Conservation (phyloP, 2,797 vertebrate species). For the Pangasius macronema region DNA sequence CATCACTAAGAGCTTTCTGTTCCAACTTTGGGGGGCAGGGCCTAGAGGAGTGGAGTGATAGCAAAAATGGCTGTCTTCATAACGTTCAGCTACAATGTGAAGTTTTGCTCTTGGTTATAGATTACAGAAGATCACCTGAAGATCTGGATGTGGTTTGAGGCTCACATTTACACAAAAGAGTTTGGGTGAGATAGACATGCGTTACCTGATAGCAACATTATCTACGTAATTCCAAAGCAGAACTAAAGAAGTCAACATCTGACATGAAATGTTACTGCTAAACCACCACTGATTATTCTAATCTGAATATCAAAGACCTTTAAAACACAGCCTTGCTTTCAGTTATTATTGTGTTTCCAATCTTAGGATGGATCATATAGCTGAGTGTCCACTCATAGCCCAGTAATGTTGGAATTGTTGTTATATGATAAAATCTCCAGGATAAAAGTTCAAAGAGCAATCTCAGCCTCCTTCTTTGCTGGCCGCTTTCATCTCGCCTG, state of each 20-base stretch:
- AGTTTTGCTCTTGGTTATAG: not conserved
- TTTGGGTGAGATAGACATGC: not conserved
- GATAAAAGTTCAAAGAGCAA: not conserved
- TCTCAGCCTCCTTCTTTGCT: not conserved
- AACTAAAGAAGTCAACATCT: not conserved
- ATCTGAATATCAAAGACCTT: not conserved
- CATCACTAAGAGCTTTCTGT: too few species aligned
- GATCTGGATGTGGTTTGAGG: not conserved
- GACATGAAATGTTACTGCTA: not conserved
- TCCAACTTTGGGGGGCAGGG: too few species aligned
- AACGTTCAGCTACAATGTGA: not conserved
- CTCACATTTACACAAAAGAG: not conserved
- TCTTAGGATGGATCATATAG: not conserved
- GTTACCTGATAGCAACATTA: not conserved
- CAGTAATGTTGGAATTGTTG: not conserved
- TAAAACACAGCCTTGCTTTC: not conserved
- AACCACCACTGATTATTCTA: not conserved
- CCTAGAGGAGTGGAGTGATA: not conserved
- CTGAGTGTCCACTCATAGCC: not conserved
- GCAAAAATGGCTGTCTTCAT: not conserved
- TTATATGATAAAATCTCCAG: constrained; percentile 8
- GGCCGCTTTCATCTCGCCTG: not conserved
- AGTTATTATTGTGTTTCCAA: not conserved
- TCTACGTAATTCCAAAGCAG: not conserved
- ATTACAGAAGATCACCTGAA: not conserved